Percentiles rank a stretch among this genome's conserved stretches.
phyloP scores from a whole-genome alignment of 2,888 invertebrate species.

The Gandaritis pyraliata region DNA sequence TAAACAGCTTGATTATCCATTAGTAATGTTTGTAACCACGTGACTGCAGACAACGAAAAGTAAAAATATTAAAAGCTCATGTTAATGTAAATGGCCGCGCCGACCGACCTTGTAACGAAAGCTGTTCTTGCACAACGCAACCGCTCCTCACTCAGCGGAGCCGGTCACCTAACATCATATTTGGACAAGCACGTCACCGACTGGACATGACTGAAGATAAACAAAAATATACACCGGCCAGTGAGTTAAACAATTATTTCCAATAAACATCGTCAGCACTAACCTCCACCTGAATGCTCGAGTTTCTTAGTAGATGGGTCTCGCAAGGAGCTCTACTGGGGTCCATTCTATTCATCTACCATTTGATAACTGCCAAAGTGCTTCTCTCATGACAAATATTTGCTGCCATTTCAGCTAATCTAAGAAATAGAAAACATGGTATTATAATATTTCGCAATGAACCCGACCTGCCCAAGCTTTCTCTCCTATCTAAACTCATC shows the following conservation, averaged over 20 bases:
- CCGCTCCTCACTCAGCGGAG: slow-evolving; percentile 16
- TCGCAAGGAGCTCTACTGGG: background rate
- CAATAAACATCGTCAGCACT: background rate
- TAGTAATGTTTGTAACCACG: no score
- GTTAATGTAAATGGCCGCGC: no score
- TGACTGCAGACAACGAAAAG: no score
- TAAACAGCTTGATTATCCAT: no score
- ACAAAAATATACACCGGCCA: no score
- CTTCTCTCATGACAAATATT: background rate
- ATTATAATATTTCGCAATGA: slow-evolving; percentile 6
- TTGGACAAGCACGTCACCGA: background rate
- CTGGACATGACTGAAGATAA: background rate
- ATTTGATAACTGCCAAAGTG: background rate
- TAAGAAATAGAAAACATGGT: background rate
- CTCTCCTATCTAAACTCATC: slow-evolving; percentile 13
- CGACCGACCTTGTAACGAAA: slow-evolving; percentile 43
- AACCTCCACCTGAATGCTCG: background rate
- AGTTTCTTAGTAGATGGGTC: background rate
- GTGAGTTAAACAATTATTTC: no score
- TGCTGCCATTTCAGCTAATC: background rate
- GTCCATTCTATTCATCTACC: background rate
- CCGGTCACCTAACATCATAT: slow-evolving; percentile 1
- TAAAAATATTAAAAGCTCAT: no score
- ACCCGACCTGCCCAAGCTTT: slow-evolving; percentile 11
- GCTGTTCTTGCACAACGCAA: slow-evolving; percentile 43